phyloP scores from a whole-genome alignment of 2,113 vertebrate species.

The Callipepla squamata region DNA sequence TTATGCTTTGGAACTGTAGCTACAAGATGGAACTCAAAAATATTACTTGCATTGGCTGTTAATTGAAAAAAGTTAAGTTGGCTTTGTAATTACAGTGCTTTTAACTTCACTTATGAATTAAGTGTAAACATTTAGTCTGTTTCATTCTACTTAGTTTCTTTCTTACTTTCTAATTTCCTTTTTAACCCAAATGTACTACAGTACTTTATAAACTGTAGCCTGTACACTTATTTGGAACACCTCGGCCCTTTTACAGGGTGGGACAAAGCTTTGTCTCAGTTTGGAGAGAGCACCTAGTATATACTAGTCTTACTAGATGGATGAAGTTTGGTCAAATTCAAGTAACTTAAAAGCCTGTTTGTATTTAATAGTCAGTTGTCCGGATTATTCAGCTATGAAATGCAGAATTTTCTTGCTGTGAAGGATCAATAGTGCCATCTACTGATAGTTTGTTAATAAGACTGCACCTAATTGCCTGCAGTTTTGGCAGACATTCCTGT shows the following conservation, averaged over 20 bases:
- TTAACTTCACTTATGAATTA: background rate
- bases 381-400: background rate
- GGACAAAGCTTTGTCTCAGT: background rate
- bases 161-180: background rate
- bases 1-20: background rate
- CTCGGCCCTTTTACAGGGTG: background rate
- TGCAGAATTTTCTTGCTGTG: background rate
- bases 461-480: background rate
- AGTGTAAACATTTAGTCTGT: background rate
- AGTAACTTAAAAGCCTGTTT: background rate
- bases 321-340: background rate
- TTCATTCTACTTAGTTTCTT: background rate
- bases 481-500: background rate
- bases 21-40: background rate
- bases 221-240: background rate
- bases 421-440: conserved; percentile 52
- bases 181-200: background rate
- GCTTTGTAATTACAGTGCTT: background rate
- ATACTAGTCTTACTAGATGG: background rate
- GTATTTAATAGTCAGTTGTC: background rate
- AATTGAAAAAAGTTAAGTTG: background rate
- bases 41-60: background rate
- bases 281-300: background rate
- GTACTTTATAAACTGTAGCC: background rate
- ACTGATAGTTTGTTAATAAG: background rate